Conservation (phyloP, 2,888 invertebrate species). For the Chironomus tentans region DNA sequence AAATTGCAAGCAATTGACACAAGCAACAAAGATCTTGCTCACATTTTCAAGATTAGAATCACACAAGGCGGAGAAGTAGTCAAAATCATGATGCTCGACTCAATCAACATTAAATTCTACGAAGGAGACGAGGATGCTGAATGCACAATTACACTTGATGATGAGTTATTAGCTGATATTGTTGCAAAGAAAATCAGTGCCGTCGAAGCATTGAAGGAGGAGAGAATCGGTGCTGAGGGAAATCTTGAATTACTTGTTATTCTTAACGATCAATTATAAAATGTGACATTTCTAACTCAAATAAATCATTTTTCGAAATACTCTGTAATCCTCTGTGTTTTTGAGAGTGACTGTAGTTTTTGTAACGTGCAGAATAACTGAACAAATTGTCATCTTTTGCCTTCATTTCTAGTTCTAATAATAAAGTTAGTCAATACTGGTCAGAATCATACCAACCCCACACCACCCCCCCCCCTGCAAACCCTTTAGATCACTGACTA, state of each 20-base stretch:
- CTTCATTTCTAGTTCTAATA: too few species aligned
- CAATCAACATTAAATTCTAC: constrained; percentile 28
- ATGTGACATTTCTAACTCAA: not conserved
- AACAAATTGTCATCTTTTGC: too few species aligned
- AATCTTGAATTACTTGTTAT: constrained; percentile 9
- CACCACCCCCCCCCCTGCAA: too few species aligned
- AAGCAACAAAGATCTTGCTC: constrained; percentile 28
- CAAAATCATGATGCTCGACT: constrained; percentile 30
- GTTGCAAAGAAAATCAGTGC: constrained; percentile 27
- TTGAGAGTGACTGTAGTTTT: too few species aligned
- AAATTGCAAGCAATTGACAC: constrained; percentile 29
- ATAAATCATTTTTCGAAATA: too few species aligned
- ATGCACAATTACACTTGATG: constrained; percentile 29
- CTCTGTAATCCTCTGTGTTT: too few species aligned
- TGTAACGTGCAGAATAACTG: too few species aligned
- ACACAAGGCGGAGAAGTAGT: constrained; percentile 25
- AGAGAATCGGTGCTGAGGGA: constrained; percentile 28
- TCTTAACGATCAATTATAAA: constrained; percentile 4
- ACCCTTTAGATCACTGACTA: too few species aligned
- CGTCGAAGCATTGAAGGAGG: constrained; percentile 29
- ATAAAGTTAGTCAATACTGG: too few species aligned
- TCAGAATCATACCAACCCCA: too few species aligned
- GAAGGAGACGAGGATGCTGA: constrained; percentile 16
- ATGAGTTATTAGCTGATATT: constrained; percentile 28
- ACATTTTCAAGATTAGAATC: constrained; percentile 30